Percentiles rank a stretch among this genome's conserved stretches.
These are phyloP conservation scores for Gila robusta DNA, from an alignment of 2,797 vertebrate species.

Conservation along the genomic window DNA sequence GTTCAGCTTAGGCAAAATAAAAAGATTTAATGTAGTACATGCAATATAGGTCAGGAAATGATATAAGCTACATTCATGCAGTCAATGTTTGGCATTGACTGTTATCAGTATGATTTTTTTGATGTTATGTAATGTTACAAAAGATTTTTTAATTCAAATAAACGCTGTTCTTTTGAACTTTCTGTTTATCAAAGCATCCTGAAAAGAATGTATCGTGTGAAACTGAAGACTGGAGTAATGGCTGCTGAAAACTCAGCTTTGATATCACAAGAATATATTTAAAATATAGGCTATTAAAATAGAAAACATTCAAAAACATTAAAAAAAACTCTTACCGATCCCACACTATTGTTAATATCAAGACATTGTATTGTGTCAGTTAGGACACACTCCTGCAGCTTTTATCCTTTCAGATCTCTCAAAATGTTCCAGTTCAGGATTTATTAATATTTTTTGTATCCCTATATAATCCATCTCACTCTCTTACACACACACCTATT, in stretches of 20 bases:
- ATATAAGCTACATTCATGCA: background rate
- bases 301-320: background rate
- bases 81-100: background rate
- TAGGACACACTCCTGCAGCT: background rate
- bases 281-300: background rate
- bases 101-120: background rate
- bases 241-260: background rate
- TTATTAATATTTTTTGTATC: background rate
- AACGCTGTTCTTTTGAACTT: background rate
- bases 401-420: background rate
- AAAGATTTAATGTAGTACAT: background rate
- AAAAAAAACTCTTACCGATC: background rate
- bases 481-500: background rate
- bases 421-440: background rate
- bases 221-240: background rate
- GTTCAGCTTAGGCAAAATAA: background rate
- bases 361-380: background rate
- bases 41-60: background rate
- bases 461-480: background rate
- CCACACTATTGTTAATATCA: background rate
- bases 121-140: too few relatives aligned
- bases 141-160: background rate
- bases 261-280: background rate
- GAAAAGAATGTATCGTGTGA: background rate
- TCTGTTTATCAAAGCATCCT: background rate